Conservation (phyloP, 2,797 vertebrate genomes). For the Gymnodraco acuticeps region DNA sequence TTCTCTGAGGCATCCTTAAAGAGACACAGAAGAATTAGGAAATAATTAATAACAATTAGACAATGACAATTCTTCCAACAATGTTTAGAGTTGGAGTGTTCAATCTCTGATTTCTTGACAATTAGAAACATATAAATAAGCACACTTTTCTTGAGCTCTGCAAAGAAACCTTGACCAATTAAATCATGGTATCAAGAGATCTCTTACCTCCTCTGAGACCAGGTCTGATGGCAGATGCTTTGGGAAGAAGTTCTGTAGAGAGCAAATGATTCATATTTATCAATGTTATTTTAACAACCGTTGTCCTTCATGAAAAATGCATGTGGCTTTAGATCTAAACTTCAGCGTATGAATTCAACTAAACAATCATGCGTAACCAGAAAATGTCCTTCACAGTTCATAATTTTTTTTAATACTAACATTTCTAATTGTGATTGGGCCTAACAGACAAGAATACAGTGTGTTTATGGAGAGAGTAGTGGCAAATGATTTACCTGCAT, state of each 20-base stretch:
- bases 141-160: too few relatives aligned
- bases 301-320: not conserved
- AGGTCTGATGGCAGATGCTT: conserved; percentile 13
- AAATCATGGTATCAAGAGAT: not conserved
- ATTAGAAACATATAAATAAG: not conserved
- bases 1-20: conserved; percentile 38
- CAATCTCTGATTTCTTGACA: not conserved
- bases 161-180: not conserved
- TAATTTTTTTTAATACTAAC: too few relatives aligned
- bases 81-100: not conserved
- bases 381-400: not conserved
- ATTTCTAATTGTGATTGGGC: too few relatives aligned
- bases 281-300: not conserved
- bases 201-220: conserved; percentile 52
- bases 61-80: not conserved
- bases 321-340: not conserved
- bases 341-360: not conserved
- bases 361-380: not conserved
- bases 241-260: conserved; percentile 77
- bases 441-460: not conserved
- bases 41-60: not conserved
- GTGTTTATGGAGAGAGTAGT: not conserved
- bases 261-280: conserved; percentile 13
- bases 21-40: not conserved
- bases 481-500: conserved; percentile 67